Base-by-base conservation (phyloP, 1,140 invertebrate species). In the Drosophila subpulchrella region DNA sequence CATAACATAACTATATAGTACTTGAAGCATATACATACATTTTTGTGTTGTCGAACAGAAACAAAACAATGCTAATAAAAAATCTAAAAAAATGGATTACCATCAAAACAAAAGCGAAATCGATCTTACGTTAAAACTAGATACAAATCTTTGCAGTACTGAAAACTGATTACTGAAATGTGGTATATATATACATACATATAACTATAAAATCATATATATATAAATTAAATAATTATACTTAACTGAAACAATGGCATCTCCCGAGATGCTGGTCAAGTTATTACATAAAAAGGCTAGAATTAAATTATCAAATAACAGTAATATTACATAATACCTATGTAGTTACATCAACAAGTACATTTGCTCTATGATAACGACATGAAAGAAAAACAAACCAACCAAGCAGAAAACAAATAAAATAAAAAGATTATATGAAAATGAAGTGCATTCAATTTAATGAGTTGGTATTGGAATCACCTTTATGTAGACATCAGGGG, bases 241-340 rank as follows among this genome's bases (percentile, higher is more conserved):
- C 51, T 75, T 65, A 75, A 78, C 50, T 51, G 46, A 34, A 17
- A 47, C 27, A 78, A 20, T 44, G 50, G 61, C 56, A 67, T 67
- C 41, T 47, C 61, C 20, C 34, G 47, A 53, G 73, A 67, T 57
- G 73, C 46, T 66, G 39, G 48, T 78, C 60, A 77, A 86, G 78
- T 56, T 78, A 70, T 57, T 54, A 86, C 39, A 72, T 51, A 60
- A 58, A 60, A 75, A 62, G 61, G 46, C 72, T 86, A 86, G 83
- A 59, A 76, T 88, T 86, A 88, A 86, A 79, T 73, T 88, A 88
- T 86, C 58, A 78, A 70, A 79, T 76, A 86, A 88, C 53, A 72
- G 39, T 77, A 70, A 70, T 70, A 72, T 71, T 70, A 86, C 57
- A 85, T 77, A 80, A 57, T 73, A 80, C 59, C 51, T 63, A 74